Conservation (phyloP, 2,888 invertebrate species). For the Lithophane leautieri region DNA sequence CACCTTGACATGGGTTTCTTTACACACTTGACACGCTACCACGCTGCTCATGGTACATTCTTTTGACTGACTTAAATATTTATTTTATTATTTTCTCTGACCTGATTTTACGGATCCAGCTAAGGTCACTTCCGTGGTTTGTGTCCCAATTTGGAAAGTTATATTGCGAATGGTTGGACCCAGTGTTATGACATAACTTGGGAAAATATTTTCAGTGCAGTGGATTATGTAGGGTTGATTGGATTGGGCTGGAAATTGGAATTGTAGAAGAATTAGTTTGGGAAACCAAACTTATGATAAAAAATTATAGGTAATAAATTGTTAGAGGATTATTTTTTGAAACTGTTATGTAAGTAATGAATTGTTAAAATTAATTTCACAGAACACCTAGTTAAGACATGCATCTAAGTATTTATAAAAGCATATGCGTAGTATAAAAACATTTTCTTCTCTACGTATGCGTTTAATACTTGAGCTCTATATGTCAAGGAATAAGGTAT, state of each 20-base stretch:
- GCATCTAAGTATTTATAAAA: conserved; percentile 24
- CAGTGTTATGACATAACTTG: neutral
- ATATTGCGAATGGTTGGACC: neutral
- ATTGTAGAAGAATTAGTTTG: neutral
- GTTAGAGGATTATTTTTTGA: neutral
- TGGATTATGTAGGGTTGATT: neutral
- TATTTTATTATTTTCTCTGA: conserved; percentile 39
- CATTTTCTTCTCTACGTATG: neutral
- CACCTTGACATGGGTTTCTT: conserved; percentile 58
- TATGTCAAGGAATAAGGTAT: conserved; percentile 48
- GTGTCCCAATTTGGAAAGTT: conserved; percentile 17
- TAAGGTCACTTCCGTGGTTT: conserved; percentile 27
- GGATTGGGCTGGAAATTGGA: neutral
- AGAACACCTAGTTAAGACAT: conserved; percentile 14
- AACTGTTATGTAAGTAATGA: neutral
- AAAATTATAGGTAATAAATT: neutral
- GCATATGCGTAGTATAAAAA: conserved; percentile 3
- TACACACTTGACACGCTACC: conserved; percentile 34
- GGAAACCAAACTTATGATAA: neutral
- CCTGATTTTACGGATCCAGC: conserved; percentile 2
- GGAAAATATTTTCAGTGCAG: conserved; percentile 1
- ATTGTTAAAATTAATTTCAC: conserved; percentile 11
- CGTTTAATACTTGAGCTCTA: conserved; percentile 25
- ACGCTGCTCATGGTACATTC: conserved; percentile 23
- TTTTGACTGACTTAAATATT: conserved; percentile 43